phyloP scores from a whole-genome alignment of 2,797 vertebrate species.

The Taenioides sp. region DNA sequence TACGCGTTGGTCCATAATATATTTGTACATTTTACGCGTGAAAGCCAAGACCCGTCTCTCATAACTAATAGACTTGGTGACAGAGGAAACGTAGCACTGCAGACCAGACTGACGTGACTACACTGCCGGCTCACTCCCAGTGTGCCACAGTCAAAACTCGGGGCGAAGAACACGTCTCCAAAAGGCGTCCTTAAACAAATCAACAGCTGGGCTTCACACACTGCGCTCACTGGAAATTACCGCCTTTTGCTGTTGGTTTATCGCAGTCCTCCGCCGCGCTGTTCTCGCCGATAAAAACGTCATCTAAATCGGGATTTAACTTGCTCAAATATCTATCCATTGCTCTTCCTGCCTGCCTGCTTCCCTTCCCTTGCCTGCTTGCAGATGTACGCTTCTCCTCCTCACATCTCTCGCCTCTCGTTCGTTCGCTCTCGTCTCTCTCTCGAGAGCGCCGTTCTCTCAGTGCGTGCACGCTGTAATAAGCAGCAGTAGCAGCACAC shows the following conservation, averaged over 20 bases:
- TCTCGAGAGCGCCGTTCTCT: slow-evolving; percentile 13
- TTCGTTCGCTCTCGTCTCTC: slow-evolving; percentile 14
- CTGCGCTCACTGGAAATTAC: slow-evolving; percentile 26
- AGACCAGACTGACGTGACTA: slow-evolving; percentile 72
- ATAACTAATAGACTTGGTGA: slow-evolving; percentile 58
- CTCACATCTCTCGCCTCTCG: not conserved
- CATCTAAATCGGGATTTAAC: slow-evolving; percentile 74
- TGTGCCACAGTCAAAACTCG: slow-evolving; percentile 48
- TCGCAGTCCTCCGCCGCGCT: slow-evolving; percentile 31
- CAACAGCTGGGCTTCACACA: slow-evolving; percentile 39
- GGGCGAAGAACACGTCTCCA: slow-evolving; percentile 20
- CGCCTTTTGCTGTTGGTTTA: slow-evolving; percentile 6
- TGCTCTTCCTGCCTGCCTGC: slow-evolving; percentile 51
- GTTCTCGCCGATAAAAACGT: slow-evolving; percentile 57
- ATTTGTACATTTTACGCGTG: not conserved
- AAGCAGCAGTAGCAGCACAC: slow-evolving; percentile 18
- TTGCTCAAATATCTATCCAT: slow-evolving; percentile 63
- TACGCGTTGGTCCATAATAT: slow-evolving; percentile 1
- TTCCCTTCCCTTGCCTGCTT: slow-evolving; percentile 49
- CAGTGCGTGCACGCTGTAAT: slow-evolving; percentile 10
- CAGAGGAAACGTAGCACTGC: slow-evolving; percentile 70
- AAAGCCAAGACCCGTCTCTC: slow-evolving; percentile 33
- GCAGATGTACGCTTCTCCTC: slow-evolving; percentile 9
- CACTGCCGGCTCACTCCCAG: slow-evolving; percentile 58
- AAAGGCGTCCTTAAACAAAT: slow-evolving; percentile 28